Conservation (phyloP, 2,888 invertebrate genomes). For the Stictocephala bisonia region DNA sequence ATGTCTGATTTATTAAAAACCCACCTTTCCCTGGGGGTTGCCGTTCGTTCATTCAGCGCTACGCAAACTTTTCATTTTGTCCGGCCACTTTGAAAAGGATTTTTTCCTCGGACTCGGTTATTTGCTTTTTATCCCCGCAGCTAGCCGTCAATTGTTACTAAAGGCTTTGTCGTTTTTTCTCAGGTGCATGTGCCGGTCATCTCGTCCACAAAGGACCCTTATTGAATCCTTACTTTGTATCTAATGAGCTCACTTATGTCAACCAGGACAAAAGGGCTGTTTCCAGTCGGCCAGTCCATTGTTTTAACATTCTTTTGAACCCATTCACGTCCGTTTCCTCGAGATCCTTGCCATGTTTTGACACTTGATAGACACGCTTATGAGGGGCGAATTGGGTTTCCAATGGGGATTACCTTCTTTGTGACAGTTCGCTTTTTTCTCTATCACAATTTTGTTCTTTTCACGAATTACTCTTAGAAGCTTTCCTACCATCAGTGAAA, state of each 20-base stretch:
- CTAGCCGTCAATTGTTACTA: constrained; percentile 35
- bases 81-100: constrained; percentile 49
- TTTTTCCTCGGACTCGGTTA: constrained; percentile 43
- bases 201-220: constrained; percentile 1
- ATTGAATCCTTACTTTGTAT: constrained; percentile 12
- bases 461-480: no score
- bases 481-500: no score
- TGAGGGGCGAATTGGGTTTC: no score
- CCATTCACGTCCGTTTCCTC: neutral
- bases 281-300: neutral
- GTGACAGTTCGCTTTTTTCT: no score
- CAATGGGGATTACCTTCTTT: no score
- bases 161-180: constrained; percentile 37
- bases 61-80: constrained; percentile 48
- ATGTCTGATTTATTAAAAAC: constrained; percentile 53
- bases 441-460: no score
- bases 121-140: constrained; percentile 38
- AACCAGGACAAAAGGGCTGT: constrained; percentile 1
- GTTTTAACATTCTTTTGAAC: no score
- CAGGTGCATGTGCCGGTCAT: constrained; percentile 22
- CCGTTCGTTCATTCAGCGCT: constrained; percentile 40
- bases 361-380: no score
- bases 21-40: constrained; percentile 45
- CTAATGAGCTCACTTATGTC: constrained; percentile 39
- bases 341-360: no score